Conservation (phyloP, 2,797 vertebrate species). For the Orientallactaga sibirica region DNA sequence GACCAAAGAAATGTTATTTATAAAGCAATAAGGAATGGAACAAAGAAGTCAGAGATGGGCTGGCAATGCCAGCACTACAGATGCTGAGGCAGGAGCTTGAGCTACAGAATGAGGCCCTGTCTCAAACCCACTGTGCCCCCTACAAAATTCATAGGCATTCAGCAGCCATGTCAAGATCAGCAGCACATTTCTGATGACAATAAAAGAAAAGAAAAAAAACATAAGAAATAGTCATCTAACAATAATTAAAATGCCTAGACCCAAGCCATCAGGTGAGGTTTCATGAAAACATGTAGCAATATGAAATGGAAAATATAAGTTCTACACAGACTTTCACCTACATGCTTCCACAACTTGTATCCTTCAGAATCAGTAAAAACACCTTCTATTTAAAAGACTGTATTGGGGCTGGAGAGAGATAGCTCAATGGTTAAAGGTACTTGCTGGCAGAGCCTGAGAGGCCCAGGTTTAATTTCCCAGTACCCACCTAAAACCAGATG, state of each 20-base stretch:
- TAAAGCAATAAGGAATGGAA: neutral
- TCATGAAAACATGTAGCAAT: neutral
- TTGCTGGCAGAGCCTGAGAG: no score
- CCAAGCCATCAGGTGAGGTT: neutral
- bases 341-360: neutral
- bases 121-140: neutral
- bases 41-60: neutral
- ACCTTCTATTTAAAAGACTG: neutral
- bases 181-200: neutral
- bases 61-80: neutral
- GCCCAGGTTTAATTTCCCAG: no score
- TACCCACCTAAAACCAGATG: no score
- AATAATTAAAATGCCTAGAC: neutral
- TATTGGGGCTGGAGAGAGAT: neutral
- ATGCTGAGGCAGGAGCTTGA: neutral
- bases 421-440: no score
- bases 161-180: neutral
- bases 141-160: neutral
- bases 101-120: neutral
- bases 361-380: neutral
- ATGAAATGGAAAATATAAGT: neutral
- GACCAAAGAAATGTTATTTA: neutral
- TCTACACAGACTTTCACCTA: neutral
- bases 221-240: neutral
- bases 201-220: slow-evolving; percentile 36